Base-by-base conservation (phyloP, 2,113 vertebrate genomes). In the Pimephales promelas region DNA sequence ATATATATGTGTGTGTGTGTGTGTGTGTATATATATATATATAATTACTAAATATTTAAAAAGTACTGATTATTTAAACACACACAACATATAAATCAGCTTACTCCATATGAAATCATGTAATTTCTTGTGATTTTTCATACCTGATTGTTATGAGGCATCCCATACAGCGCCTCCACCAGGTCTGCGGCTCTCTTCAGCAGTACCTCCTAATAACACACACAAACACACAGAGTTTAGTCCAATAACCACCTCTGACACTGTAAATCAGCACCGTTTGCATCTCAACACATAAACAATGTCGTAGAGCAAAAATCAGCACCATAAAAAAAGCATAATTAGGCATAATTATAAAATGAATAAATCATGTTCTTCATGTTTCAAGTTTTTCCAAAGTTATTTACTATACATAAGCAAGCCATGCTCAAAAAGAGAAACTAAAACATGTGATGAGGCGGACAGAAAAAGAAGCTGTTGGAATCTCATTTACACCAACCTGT, bases 61-160 rank as follows among this genome's bases (percentile, higher is more conserved):
- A 11, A 24, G n/a, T 61, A 26, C 11, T 40, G 40, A 61, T 61
- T 11, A 61, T 13, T 26, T 20, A 20, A 16, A 2, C 20, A 22
- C 22, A 57, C 4, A 57, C 7, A 57, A 40, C 8, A 40, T 9
- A 40, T 43, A 24, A 43, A n/a, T 57, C 8, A 2, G 62, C 62
- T 34, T 16, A 11, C 20, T 11, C 18, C 8, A 18, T 72, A 14
- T 36, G 10, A 34, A 56, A 66, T 18, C 14, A 10, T 49, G 18
- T 2, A 16, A 13, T 24, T 71, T 40, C 22, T 52, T 52, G 16
- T 74, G 26, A 22, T 34, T 31, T 31, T 31, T 64, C 20, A 28
- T 93, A 97, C 97, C 96, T 98, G 97, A 93, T 97, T 98, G 87
- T 95, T 94, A 92, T 96, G 94, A 0, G 96, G 96, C 96, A 95